Base-by-base conservation (phyloP, 2,797 vertebrate genomes). In the Bradypodion ventrale region DNA sequence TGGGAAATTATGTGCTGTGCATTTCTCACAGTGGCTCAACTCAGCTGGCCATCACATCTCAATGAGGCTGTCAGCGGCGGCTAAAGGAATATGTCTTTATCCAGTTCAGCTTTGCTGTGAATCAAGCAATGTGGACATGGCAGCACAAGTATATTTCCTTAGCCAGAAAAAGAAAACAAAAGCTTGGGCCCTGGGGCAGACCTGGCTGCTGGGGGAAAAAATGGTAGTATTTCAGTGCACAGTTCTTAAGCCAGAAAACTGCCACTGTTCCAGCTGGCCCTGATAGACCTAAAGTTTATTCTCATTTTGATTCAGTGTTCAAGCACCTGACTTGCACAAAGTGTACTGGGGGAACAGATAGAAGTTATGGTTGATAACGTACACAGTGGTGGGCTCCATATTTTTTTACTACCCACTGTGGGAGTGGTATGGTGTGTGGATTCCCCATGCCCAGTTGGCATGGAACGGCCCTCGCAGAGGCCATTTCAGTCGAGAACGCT, bases 251-350 rank as follows among this genome's bases (percentile, higher is more conserved):
- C 78, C 84, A 75, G 37, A 63, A 66, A 63, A 29, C n/a, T 66
- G 83, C 10, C 59, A 49, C 5, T 44, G 13, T 25, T 65, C 56
- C 12, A 46, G 69, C 35, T 23, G 29, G 52, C 68, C 85, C 72
- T 65, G 0, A 78, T 7, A 0, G 7, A 10, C 66, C 80, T 0
- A 0, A 0, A 0, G 62, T 40, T 0, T 0, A 0, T 2, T 78
- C 70, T 0, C 0, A 0, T 2, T 25, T 56, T 0, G 44, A 23
- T 35, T 0, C 42, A 82, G 3, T 0, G 35, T 49, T 52, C 21
- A 0, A 59, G 59, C 0, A 0, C 0, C 32, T 0, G 0, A 2
- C 0, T 1, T 66, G 5, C 3, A 6, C 68, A 7, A n/a, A 59
- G 40, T 10, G 7, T 73, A n/a, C 84, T 59, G 40, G 25, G 25